Base-by-base conservation (phyloP, 1,140 invertebrate species). In the Temnothorax nylanderi region DNA sequence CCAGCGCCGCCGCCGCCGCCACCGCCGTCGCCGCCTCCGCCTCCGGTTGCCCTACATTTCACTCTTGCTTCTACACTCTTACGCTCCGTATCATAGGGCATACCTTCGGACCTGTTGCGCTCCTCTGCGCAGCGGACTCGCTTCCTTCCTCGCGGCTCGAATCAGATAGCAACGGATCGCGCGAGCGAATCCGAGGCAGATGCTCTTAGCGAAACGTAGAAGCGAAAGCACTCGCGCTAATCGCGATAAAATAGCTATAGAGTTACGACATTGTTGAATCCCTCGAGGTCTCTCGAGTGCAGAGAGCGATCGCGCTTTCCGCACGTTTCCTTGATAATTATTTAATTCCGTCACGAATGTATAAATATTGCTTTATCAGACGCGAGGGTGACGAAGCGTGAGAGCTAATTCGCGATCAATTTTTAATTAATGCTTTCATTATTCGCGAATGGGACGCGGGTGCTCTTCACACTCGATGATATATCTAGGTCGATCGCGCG, bases 41-140 rank as follows among this genome's bases (percentile, higher is more conserved):
- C 41, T 60, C 80, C 41, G 44, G 64, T 49, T 90, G 88, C 10
- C 80, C 89, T 87, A 90, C 75, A 85, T 90, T 76, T 80, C 85
- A 49, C 13, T 37, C 67, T 51, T 44, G 49, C 32, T 58, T 37
- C 49, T 60, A 13, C 51, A n/a, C 41, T 41, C 47, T 67, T 41
- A 54, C 87, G 81, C 21, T 37, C 37, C 37, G 51, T 74, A 72
- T 80, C 58, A 69, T 32, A 81, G 65, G 65, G 49, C 64, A 47
- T 71, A 81, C 51, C 56, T 13, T 72, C 85, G 85, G 88, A 89
- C 89, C 88, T 90, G 89, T 90, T 89, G 89, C 89, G 89, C 86
- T 67, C 72, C 62, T 72, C 26, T 76, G 65, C 65, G 65, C 41
- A 32, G 80, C 51, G 37, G 37, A 56, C 44, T 11, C 44, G 58